Evolutionary conservation across 1,140 invertebrate species (phyloP), one percentile per base, ranked within the genome.

Genomic region (Drosophila ohnishii): DNA sequence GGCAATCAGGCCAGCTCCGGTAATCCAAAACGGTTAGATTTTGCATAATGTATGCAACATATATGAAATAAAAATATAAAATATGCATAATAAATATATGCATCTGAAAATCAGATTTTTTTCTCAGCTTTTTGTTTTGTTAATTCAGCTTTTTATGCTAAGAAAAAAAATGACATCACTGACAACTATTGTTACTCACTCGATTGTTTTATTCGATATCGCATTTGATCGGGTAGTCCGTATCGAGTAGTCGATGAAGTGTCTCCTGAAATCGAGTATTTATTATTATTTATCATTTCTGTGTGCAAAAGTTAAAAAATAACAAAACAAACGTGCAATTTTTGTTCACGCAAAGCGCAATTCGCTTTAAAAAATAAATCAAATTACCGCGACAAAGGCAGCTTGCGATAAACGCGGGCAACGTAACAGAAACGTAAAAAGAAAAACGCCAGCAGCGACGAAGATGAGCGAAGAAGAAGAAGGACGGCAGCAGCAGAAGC

Each of bases 381-480:
- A 19, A 19, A 19, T 19, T 19, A 19, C 19, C 19, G 19, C 19
- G 19, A 19, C 19, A 19, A 19, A 19, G 19, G 19, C 19, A 19
- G 19, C 62, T 47, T 65, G 64, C 64, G 60, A 30, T 30, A 67
- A 65, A 65, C 47, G 45, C 60, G 61, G 35, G 30, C 61, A 75
- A 42, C 60, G 40, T 42, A 74, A 87, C 71, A 75, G 13, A 63
- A 74, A 42, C 61, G 69, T 67, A 37, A 47, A 48, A 65, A 48
- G 25, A 30, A 50, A 66, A 81, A 71, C 56, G 69, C 59, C 65
- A 79, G 50, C 45, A 61, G 37, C 39, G 40, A 47, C 64, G 75
- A 87, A 88, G 83, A 87, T 83, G 83, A 83, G 86, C 71, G 81
- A 84, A 75, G 78, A 86, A 87, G 84, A 88, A 86, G 80, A 86